Evolutionary conservation across 2,113 vertebrate genomes (phyloP).

Genomic region (Bubalus kerabau): DNA sequence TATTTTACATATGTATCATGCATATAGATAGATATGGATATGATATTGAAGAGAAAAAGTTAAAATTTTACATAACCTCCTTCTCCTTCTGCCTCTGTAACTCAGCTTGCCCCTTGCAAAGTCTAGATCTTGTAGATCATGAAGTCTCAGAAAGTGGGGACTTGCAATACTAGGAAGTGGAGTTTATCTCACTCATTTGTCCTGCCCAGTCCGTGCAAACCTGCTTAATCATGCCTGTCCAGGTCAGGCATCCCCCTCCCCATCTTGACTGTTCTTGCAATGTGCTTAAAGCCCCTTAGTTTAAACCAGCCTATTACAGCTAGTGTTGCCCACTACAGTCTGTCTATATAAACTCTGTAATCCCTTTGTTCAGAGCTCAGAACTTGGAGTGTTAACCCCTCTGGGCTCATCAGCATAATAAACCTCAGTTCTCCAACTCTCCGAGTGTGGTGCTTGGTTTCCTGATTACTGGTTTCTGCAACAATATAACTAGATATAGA

Average conservation of each 20-base stretch:
- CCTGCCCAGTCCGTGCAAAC: background rate
- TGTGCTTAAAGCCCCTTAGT: background rate
- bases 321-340: background rate
- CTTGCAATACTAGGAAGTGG: background rate
- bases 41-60: background rate
- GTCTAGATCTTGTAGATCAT: background rate
- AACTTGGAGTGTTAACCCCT: background rate
- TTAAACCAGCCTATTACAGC: background rate
- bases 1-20: background rate
- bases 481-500: background rate
- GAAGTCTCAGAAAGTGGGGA: background rate
- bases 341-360: background rate
- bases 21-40: background rate
- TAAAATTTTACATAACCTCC: background rate
- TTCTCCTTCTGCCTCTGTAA: background rate
- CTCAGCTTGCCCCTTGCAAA: background rate
- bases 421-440: background rate
- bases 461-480: background rate
- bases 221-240: background rate
- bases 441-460: accelerated
- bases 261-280: background rate
- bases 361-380: background rate
- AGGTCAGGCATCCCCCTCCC: background rate
- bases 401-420: background rate
- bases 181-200: background rate